These are phyloP conservation scores for Anas platyrhynchos DNA, from an alignment of 2,113 vertebrate genomes.

Conservation along the genomic window DNA sequence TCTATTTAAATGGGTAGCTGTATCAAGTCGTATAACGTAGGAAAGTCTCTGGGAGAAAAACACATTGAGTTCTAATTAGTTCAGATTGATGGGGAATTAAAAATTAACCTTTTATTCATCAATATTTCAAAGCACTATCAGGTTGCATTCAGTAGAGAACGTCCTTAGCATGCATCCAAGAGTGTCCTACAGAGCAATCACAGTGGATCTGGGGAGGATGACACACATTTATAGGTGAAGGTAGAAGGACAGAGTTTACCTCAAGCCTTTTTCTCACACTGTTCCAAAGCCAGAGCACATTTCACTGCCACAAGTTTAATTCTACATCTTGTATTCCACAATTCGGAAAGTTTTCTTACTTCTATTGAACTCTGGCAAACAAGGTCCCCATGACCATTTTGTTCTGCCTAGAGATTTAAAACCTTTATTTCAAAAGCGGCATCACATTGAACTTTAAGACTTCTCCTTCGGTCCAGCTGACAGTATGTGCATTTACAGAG, in stretches of 20 bases:
- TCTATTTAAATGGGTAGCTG: neutral
- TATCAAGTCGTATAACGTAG: neutral
- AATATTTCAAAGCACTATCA: constrained; percentile 48
- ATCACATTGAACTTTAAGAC: neutral
- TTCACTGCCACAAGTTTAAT: neutral
- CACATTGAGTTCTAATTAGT: constrained; percentile 46
- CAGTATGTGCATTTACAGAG: neutral
- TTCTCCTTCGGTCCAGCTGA: neutral
- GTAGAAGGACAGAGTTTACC: neutral
- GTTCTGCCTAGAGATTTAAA: neutral
- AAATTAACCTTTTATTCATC: constrained; percentile 60
- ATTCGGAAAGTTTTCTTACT: neutral
- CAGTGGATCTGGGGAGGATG: neutral
- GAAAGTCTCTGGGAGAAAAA: constrained; percentile 44
- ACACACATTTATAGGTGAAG: neutral
- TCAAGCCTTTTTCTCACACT: neutral
- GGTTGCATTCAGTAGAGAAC: neutral
- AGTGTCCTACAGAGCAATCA: neutral
- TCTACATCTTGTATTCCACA: neutral
- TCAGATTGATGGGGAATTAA: constrained; percentile 56
- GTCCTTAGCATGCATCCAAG: neutral
- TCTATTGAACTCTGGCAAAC: neutral
- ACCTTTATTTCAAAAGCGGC: neutral
- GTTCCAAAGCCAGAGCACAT: neutral
- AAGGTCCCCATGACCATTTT: neutral